phyloP scores from a whole-genome alignment of 2,888 invertebrate genomes.

The Zygaena filipendulae region DNA sequence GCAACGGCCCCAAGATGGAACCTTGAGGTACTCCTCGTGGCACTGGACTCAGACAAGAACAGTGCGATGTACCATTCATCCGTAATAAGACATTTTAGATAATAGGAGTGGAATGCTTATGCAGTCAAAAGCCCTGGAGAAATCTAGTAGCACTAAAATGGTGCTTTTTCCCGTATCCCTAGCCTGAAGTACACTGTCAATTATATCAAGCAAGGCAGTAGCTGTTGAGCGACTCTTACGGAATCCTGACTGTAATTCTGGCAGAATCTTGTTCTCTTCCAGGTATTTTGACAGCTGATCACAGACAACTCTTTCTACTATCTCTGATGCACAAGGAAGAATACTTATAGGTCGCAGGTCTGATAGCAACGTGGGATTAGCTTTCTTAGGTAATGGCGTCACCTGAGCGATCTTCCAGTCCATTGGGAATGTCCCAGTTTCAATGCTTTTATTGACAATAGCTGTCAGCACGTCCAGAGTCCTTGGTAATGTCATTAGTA shows the following conservation, averaged over 20 bases:
- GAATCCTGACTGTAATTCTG: conserved; percentile 6
- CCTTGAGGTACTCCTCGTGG: too few species aligned
- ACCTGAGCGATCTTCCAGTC: neutral
- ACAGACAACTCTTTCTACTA: conserved; percentile 5
- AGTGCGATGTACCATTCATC: too few species aligned
- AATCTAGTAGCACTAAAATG: conserved; percentile 5
- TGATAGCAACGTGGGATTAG: neutral
- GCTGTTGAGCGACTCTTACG: conserved; percentile 5
- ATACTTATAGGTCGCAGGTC: conserved; percentile 8
- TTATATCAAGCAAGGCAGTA: conserved; percentile 3
- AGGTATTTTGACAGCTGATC: conserved; percentile 2
- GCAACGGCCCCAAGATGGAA: too few species aligned
- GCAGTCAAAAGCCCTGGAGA: conserved; percentile 9
- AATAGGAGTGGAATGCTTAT: neutral
- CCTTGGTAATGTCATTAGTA: neutral
- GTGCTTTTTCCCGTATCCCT: neutral
- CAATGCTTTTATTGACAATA: neutral
- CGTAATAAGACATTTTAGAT: conserved; percentile 4
- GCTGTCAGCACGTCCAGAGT: neutral
- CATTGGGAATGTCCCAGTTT: neutral
- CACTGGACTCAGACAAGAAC: neutral
- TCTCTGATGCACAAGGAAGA: conserved; percentile 4
- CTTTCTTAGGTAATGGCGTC: neutral
- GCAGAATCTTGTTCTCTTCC: conserved; percentile 4
- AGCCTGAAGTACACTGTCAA: conserved; percentile 1